Evolutionary conservation across 64 coral and sea anemone species (phyloP).

Genomic region (Montipora capricornis): DNA sequence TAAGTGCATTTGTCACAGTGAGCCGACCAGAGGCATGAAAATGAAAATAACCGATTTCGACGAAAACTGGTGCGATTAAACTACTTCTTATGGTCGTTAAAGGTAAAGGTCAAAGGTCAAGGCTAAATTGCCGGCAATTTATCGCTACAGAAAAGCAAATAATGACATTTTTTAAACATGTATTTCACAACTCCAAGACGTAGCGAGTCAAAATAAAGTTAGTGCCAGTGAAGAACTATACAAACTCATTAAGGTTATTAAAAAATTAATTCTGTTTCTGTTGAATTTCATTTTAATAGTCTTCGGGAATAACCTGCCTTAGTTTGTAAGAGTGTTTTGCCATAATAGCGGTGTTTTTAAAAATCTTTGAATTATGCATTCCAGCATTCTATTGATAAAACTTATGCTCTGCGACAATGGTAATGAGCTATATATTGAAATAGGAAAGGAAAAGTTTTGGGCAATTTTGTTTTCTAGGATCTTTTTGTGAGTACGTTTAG

Average conservation of each 20-base stretch:
- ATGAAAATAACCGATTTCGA: constrained; percentile 35
- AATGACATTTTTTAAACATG: neutral
- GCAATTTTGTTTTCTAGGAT: constrained; percentile 29
- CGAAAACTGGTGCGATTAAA: constrained; percentile 17
- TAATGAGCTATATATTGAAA: constrained; percentile 34
- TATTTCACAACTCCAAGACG: neutral
- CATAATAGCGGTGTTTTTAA: constrained; percentile 18
- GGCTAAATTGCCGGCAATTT: neutral
- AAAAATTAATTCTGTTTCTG: neutral
- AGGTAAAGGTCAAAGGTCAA: neutral
- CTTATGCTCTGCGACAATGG: constrained; percentile 1
- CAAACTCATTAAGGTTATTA: neutral
- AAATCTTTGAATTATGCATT: constrained; percentile 11
- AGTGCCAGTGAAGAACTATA: neutral
- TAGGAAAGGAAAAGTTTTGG: neutral
- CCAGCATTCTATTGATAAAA: neutral
- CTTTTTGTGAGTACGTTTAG: constrained; percentile 13
- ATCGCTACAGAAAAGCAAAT: constrained; percentile 17
- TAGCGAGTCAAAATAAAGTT: constrained; percentile 12
- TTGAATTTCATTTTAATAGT: neutral
- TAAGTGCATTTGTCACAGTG: constrained; percentile 23
- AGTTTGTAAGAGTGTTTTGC: constrained; percentile 27
- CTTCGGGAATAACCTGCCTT: constrained; percentile 19
- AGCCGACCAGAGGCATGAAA: constrained; percentile 28
- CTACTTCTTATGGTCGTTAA: constrained; percentile 12